Percentiles rank a stretch among this genome's conserved stretches.
Evolutionary conservation across 2,888 invertebrate genomes (phyloP).

Genomic region (Unio pictorum): DNA sequence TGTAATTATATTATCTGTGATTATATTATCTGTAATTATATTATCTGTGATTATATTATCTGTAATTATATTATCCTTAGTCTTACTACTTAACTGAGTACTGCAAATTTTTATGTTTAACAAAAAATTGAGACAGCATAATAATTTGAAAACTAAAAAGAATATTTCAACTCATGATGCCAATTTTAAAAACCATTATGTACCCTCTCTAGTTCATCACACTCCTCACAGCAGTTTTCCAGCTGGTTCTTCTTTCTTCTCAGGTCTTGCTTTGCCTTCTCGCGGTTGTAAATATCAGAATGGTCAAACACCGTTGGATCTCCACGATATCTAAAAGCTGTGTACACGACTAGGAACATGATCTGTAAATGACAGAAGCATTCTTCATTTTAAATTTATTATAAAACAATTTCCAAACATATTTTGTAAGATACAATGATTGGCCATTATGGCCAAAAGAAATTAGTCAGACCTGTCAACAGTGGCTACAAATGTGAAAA

Average conservation of each 20-base stretch:
- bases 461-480: too few relatives aligned
- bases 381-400: neutral
- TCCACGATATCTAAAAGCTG: conserved; percentile 58
- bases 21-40: too few relatives aligned
- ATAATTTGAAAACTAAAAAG: neutral
- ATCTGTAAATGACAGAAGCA: conserved; percentile 49
- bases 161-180: neutral
- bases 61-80: too few relatives aligned
- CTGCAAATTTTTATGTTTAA: too few relatives aligned
- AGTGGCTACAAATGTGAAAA: too few relatives aligned
- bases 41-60: too few relatives aligned
- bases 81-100: too few relatives aligned
- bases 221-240: conserved; percentile 42
- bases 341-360: conserved; percentile 52
- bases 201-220: conserved; percentile 57
- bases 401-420: too few relatives aligned
- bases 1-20: too few relatives aligned
- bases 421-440: too few relatives aligned
- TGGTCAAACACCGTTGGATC: conserved; percentile 63
- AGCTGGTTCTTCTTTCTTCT: conserved; percentile 41
- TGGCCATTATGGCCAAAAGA: too few relatives aligned
- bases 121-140: too few relatives aligned
- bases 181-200: conserved; percentile 3
- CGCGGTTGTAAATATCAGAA: conserved; percentile 44
- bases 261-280: conserved; percentile 41